Percentiles rank a stretch among this genome's conserved stretches.
Conservation (phyloP, 2,888 invertebrate species). For the Calameuta filiformis region DNA sequence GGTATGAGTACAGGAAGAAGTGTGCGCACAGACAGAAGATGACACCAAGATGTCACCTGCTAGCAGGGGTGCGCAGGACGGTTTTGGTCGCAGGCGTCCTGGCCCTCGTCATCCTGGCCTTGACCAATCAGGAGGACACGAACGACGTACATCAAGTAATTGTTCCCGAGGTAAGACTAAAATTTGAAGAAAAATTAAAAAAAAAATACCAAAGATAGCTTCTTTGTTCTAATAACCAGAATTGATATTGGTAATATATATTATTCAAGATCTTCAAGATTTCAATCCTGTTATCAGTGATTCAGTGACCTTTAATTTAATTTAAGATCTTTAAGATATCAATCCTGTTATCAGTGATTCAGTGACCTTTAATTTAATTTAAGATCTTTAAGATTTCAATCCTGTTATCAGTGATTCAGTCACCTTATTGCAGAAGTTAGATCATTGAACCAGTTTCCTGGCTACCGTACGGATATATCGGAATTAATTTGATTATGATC, state of each 20-base stretch:
- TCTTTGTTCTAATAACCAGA: too few relatives aligned
- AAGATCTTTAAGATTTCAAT: neutral
- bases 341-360: neutral
- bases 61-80: constrained; percentile 58
- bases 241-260: neutral
- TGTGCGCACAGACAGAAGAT: constrained; percentile 59
- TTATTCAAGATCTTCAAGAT: neutral
- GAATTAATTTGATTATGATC: neutral
- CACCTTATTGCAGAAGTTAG: neutral
- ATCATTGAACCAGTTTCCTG: neutral
- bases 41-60: constrained; percentile 61
- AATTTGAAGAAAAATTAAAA: neutral
- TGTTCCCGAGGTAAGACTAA: constrained; percentile 48
- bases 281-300: neutral
- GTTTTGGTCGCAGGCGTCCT: constrained; percentile 56
- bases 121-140: constrained; percentile 57
- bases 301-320: too few relatives aligned
- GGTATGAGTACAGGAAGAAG: constrained; percentile 62
- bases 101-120: constrained; percentile 55
- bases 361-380: too few relatives aligned
- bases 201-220: neutral
- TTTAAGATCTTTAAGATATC: neutral
- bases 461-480: neutral
- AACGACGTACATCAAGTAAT: constrained; percentile 47
- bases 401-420: neutral